Evolutionary conservation across 2,113 vertebrate species (phyloP).

Genomic region (Amazona vittata): DNA sequence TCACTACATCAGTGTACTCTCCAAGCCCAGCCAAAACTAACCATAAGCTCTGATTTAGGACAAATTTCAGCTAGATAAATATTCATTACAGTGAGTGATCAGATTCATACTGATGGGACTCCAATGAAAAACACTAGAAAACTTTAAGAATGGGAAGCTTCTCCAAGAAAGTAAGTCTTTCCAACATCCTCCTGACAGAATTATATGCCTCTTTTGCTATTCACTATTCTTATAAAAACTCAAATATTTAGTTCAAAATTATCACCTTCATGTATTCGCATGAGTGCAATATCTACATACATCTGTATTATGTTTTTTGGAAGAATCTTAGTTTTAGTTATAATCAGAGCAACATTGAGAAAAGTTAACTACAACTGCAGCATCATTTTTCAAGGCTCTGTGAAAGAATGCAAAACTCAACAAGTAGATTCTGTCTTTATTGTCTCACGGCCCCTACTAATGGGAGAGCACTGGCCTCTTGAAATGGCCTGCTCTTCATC

Average conservation of each 20-base stretch:
- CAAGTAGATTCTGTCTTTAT: background rate
- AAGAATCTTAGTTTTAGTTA: background rate
- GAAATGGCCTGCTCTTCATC: background rate
- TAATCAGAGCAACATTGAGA: fast-evolving
- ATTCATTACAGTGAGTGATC: background rate
- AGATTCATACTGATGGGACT: background rate
- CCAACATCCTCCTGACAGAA: background rate
- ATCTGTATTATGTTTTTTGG: background rate
- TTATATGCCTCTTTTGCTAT: background rate
- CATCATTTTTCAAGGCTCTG: background rate
- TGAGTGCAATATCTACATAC: background rate
- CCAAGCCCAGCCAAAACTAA: background rate
- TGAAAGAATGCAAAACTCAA: background rate
- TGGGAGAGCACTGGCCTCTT: background rate
- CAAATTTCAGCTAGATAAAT: background rate
- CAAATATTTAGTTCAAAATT: background rate
- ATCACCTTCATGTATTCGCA: background rate
- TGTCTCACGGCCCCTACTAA: background rate
- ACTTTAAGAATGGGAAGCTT: background rate
- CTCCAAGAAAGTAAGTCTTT: background rate
- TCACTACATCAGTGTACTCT: background rate
- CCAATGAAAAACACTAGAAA: background rate
- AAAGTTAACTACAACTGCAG: background rate
- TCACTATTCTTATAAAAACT: background rate
- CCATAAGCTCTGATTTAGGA: background rate